Evolutionary conservation across 2,888 invertebrate genomes (phyloP).

Genomic region (Megamerina dolium): DNA sequence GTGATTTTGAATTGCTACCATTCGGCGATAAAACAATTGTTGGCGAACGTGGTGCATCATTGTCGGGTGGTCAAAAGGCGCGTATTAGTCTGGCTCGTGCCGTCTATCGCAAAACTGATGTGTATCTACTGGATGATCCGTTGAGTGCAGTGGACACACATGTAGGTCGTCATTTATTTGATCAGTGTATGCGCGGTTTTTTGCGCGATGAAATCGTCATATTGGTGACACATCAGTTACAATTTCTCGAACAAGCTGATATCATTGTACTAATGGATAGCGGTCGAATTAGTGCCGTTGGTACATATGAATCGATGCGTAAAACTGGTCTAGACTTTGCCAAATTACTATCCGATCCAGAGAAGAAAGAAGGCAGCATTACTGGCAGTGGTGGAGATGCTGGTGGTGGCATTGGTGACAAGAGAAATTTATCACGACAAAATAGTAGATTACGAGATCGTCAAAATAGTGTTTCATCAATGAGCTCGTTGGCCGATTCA

Average conservation of each 20-base stretch:
- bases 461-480: constrained; percentile 42
- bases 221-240: constrained; percentile 78
- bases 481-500: constrained; percentile 54
- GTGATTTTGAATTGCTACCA: constrained; percentile 56
- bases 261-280: constrained; percentile 48
- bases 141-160: constrained; percentile 87
- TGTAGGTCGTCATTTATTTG: constrained; percentile 83
- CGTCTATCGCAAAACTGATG: constrained; percentile 77
- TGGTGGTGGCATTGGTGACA: constrained; percentile 21
- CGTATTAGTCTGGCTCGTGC: constrained; percentile 83
- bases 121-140: constrained; percentile 87
- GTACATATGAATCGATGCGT: constrained; percentile 65
- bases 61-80: constrained; percentile 84
- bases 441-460: constrained; percentile 37
- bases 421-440: constrained; percentile 32
- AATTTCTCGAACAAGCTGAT: constrained; percentile 66
- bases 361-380: constrained; percentile 49
- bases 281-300: constrained; percentile 52
- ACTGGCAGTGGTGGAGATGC: constrained; percentile 27
- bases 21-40: constrained; percentile 59
- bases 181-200: constrained; percentile 51
- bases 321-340: constrained; percentile 74
- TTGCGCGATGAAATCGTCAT: constrained; percentile 64
- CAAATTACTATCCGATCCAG: constrained; percentile 58
- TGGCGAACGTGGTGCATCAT: constrained; percentile 77